phyloP scores from a whole-genome alignment of 1,140 invertebrate species.

The Brachystomella parvula region DNA sequence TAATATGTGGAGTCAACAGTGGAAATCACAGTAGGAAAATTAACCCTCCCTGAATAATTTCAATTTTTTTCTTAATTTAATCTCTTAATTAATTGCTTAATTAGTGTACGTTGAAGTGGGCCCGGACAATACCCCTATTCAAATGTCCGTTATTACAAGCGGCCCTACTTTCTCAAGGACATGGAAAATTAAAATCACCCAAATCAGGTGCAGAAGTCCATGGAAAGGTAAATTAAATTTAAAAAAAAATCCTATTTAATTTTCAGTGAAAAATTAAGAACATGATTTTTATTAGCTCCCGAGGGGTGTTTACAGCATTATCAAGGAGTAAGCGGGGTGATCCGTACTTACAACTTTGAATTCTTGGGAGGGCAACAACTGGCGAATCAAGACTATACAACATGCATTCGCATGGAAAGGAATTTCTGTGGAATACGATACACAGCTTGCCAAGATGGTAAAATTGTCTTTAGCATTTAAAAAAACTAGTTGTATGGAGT shows the following conservation, averaged over 20 bases:
- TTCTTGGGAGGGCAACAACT: slow-evolving; percentile 63
- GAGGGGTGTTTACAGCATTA: slow-evolving; percentile 76
- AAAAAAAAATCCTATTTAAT: not conserved
- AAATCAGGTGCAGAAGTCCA: slow-evolving; percentile 66
- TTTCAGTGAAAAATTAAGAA: too few relatives aligned
- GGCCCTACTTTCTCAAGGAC: slow-evolving; percentile 61
- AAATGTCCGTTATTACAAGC: slow-evolving; percentile 67
- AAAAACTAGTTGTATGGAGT: too few relatives aligned
- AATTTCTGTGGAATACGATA: slow-evolving; percentile 85
- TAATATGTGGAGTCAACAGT: slow-evolving; percentile 70
- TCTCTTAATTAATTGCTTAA: slow-evolving; percentile 30
- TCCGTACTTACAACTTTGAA: slow-evolving; percentile 77
- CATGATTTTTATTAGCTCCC: slow-evolving; percentile 50
- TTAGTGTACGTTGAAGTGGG: slow-evolving; percentile 75
- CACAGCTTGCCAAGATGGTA: slow-evolving; percentile 56
- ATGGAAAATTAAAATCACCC: slow-evolving; percentile 71
- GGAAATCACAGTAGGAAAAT: slow-evolving; percentile 70
- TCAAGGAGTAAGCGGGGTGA: slow-evolving; percentile 66
- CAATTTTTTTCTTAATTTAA: not conserved
- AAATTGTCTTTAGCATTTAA: too few relatives aligned
- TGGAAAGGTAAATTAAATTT: slow-evolving; percentile 54
- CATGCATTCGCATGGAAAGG: slow-evolving; percentile 71
- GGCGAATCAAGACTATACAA: slow-evolving; percentile 79
- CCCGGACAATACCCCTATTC: slow-evolving; percentile 59
- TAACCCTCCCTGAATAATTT: not conserved